Conservation (phyloP, 2,113 vertebrate species). For the Podarcis cretensis region DNA sequence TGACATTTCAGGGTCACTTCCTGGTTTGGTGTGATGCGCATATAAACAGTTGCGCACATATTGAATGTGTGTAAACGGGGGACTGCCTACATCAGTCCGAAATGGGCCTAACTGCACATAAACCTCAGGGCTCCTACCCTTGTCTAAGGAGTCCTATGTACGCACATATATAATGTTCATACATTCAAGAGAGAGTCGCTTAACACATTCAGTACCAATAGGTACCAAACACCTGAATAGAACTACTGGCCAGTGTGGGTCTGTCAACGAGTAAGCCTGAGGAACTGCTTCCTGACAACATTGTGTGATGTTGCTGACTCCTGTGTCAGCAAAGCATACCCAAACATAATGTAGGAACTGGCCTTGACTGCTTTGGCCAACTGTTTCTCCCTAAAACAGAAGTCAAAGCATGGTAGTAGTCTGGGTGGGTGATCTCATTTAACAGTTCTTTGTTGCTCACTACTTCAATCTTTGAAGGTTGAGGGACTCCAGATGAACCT, state of each 20-base stretch:
- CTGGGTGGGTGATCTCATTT: not conserved
- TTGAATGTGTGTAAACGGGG: too few species aligned
- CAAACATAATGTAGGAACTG: not conserved
- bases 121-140: not conserved
- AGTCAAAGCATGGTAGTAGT: not conserved
- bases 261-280: not conserved
- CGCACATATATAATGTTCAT: not conserved
- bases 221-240: not conserved
- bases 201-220: not conserved
- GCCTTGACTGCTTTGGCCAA: not conserved
- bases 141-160: not conserved
- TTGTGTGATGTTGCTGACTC: not conserved
- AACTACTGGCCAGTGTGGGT: not conserved
- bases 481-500: not conserved
- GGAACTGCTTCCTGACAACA: not conserved
- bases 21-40: too few species aligned
- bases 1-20: too few species aligned
- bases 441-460: too few species aligned
- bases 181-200: not conserved
- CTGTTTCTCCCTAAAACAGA: not conserved
- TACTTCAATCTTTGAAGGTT: too few species aligned
- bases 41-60: too few species aligned
- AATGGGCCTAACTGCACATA: too few species aligned
- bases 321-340: not conserved
- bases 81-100: too few species aligned